Percentiles rank a stretch among this genome's conserved stretches.
Evolutionary conservation across 2,797 vertebrate genomes (phyloP).

Genomic region (Darevskia mixta): DNA sequence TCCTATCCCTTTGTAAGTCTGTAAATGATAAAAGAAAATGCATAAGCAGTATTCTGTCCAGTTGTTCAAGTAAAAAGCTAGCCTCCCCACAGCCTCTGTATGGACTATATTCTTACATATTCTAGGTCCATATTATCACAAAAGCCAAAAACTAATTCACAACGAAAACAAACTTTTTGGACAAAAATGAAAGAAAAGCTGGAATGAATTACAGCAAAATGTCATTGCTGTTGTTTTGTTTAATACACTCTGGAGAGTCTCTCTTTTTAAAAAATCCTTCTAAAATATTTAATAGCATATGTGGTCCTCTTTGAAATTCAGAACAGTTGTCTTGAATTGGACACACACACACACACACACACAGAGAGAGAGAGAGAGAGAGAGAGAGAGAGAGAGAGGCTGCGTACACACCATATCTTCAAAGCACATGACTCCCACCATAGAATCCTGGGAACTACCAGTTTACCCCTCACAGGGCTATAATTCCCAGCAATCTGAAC

Average conservation of each 20-base stretch:
- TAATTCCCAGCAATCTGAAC: no score
- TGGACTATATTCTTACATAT: no score
- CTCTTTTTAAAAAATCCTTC: conserved; percentile 36
- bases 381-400: no score
- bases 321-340: neutral
- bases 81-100: neutral
- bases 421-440: no score
- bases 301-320: conserved; percentile 34
- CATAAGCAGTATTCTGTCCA: neutral
- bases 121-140: neutral
- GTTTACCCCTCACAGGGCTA: no score
- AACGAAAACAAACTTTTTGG: conserved; percentile 45
- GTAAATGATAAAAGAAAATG: neutral
- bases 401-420: no score
- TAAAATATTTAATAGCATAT: conserved; percentile 59
- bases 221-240: conserved; percentile 41
- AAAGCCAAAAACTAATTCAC: neutral
- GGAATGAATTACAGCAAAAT: conserved; percentile 48
- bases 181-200: conserved; percentile 44
- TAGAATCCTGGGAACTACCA: no score
- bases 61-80: neutral
- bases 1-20: neutral
- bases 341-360: no score
- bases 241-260: conserved; percentile 7
- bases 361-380: no score